Percentiles rank a stretch among this genome's conserved stretches.
These are phyloP conservation scores for Lydus trimaculatus DNA, from an alignment of 2,888 invertebrate species.

Conservation along the genomic window DNA sequence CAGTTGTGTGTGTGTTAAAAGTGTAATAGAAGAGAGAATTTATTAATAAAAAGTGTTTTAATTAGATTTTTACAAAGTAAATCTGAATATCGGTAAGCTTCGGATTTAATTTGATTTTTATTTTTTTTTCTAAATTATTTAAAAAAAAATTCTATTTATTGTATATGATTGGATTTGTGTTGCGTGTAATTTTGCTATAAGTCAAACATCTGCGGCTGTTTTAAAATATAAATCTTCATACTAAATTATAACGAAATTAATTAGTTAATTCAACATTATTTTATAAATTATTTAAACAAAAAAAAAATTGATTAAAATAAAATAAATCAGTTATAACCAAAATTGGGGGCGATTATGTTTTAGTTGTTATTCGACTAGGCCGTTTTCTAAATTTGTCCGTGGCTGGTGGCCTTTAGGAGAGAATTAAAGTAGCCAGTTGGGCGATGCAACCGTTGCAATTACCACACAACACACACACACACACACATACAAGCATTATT, in stretches of 20 bases:
- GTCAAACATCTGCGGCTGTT: conserved; percentile 50
- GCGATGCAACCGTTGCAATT: conserved; percentile 1
- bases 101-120: conserved; percentile 45
- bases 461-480: too few relatives aligned
- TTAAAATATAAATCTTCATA: not conserved
- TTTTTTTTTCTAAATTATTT: conserved; percentile 40
- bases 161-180: conserved; percentile 33
- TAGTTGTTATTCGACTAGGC: conserved; percentile 20
- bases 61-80: conserved; percentile 65
- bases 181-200: conserved; percentile 37
- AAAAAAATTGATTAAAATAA: conserved; percentile 50
- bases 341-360: conserved; percentile 34
- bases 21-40: not conserved
- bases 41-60: conserved; percentile 63
- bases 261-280: too few relatives aligned
- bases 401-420: conserved; percentile 1
- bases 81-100: conserved; percentile 65
- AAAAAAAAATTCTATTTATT: conserved; percentile 38
- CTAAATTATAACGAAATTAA: not conserved
- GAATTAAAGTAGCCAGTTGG: conserved; percentile 1
- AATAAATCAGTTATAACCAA: conserved; percentile 54
- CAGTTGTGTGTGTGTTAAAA: conserved; percentile 64
- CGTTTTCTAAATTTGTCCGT: conserved; percentile 48
- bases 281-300: not conserved
- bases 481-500: too few relatives aligned